These are phyloP conservation scores for Neodiprion lecontei DNA, from an alignment of 1,140 invertebrate species.

Conservation along the genomic window DNA sequence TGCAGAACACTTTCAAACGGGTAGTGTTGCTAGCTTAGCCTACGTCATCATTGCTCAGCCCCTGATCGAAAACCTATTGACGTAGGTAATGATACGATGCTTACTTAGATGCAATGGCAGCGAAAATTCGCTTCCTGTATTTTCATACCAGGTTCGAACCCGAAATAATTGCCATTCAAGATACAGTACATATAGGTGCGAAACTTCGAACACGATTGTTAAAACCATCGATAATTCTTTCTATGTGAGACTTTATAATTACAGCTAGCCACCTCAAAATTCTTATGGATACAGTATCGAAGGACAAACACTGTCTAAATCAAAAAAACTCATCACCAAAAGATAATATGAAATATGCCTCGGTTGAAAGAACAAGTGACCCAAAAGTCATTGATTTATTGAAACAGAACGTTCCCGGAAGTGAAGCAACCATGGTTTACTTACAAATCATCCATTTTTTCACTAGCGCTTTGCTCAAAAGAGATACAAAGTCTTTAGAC, in stretches of 20 bases:
- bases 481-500: neutral
- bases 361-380: conserved; percentile 23
- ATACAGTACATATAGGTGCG: conserved; percentile 26
- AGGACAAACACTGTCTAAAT: conserved; percentile 31
- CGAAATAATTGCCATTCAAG: conserved; percentile 25
- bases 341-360: conserved; percentile 33
- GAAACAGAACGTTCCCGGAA: conserved; percentile 21
- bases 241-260: conserved; percentile 23
- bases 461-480: conserved; percentile 14
- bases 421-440: conserved; percentile 22
- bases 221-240: conserved; percentile 28
- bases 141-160: conserved; percentile 26
- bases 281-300: conserved; percentile 15
- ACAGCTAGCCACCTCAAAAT: conserved; percentile 23
- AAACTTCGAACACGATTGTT: conserved; percentile 24
- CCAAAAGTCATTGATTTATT: conserved; percentile 26
- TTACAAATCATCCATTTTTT: conserved; percentile 22
- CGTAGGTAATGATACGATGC: conserved; percentile 24
- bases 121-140: neutral
- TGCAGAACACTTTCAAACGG: conserved; percentile 23
- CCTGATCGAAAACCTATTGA: conserved; percentile 18
- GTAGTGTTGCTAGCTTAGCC: conserved; percentile 15
- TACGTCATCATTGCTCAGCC: conserved; percentile 30
- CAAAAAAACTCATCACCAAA: conserved; percentile 23
- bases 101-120: conserved; percentile 13